Evolutionary conservation across 2,797 vertebrate genomes (phyloP).

Genomic region (Semotilus atromaculatus): DNA sequence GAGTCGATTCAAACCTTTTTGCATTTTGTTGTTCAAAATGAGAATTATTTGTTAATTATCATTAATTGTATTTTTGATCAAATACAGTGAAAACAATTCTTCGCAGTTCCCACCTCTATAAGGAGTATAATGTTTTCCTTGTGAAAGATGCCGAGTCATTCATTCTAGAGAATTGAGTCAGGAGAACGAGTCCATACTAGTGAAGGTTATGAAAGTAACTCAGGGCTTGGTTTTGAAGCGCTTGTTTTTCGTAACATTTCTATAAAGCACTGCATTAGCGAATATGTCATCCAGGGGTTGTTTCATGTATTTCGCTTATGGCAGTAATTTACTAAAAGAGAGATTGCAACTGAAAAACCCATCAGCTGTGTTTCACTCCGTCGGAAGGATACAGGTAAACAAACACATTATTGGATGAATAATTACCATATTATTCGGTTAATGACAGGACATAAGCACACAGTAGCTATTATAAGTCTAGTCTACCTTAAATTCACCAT

Average conservation of each 20-base stretch:
- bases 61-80: background rate
- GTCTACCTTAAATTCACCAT: background rate
- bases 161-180: background rate
- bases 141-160: background rate
- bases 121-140: background rate
- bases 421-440: background rate
- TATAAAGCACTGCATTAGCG: too few species aligned
- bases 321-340: conserved; percentile 80
- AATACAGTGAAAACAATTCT: background rate
- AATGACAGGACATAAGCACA: background rate
- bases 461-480: background rate
- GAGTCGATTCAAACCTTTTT: background rate
- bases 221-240: background rate
- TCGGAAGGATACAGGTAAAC: conserved; percentile 74
- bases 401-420: background rate
- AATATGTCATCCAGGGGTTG: conserved; percentile 42
- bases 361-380: conserved; percentile 68
- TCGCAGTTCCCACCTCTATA: too few species aligned
- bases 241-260: too few species aligned
- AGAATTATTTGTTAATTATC: background rate
- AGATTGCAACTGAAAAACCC: conserved; percentile 74
- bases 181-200: accelerated
- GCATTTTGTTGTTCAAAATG: background rate
- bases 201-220: background rate
- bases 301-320: conserved; percentile 80